phyloP scores from a whole-genome alignment of 1,140 invertebrate genomes.

The Lutraria rhynchaena region DNA sequence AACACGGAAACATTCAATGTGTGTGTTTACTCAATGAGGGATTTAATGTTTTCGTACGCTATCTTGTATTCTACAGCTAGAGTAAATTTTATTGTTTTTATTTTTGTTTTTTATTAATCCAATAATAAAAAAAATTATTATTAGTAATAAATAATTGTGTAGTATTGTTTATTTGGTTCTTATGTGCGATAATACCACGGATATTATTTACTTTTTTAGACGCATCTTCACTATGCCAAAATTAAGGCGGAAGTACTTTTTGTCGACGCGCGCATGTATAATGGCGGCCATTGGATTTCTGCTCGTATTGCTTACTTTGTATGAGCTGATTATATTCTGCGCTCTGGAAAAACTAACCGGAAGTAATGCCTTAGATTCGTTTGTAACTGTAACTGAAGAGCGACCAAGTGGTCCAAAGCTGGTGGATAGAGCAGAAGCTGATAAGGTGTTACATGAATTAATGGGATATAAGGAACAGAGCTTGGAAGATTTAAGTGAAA shows the following conservation, averaged over 20 bases:
- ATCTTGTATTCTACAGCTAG: too few relatives aligned
- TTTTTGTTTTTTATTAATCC: too few relatives aligned
- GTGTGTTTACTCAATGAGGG: too few relatives aligned
- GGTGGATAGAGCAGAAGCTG: background rate
- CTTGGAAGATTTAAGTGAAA: background rate
- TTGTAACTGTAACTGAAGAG: background rate
- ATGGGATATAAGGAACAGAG: constrained; percentile 4
- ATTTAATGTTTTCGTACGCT: too few relatives aligned
- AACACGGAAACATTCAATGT: too few relatives aligned
- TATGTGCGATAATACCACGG: too few relatives aligned
- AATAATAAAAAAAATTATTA: too few relatives aligned
- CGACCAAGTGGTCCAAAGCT: background rate
- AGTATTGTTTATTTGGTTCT: too few relatives aligned
- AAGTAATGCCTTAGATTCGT: background rate
- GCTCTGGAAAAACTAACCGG: constrained; percentile 1
- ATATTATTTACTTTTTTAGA: too few relatives aligned
- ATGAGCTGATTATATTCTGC: constrained; percentile 21
- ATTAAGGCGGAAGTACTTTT: background rate
- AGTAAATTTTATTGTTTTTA: too few relatives aligned
- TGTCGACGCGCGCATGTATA: background rate
- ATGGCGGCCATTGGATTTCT: background rate
- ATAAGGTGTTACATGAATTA: constrained; percentile 40
- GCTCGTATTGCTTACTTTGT: background rate
- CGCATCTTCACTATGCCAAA: background rate
- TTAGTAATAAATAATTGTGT: too few relatives aligned